A percentile compares a stretch with the other conserved stretches of the same genome.
Conservation (phyloP, 1,140 invertebrate species). For the Harlomillsia oculata region DNA sequence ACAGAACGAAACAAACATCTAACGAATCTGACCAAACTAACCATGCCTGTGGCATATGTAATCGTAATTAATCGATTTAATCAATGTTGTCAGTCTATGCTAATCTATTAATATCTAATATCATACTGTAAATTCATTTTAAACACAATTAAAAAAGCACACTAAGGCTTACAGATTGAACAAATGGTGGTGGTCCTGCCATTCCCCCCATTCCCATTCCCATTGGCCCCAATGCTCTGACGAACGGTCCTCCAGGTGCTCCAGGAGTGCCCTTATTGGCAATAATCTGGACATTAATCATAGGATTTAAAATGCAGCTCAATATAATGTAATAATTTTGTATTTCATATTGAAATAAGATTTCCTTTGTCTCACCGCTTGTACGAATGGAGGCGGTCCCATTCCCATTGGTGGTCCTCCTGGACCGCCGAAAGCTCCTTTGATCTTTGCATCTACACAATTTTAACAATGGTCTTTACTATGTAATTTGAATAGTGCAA, state of each 20-base stretch:
- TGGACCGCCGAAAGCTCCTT: not conserved
- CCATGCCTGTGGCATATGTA: no score
- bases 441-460: not conserved
- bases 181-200: not conserved
- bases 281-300: not conserved
- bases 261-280: not conserved
- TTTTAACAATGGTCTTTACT: not conserved
- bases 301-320: not conserved
- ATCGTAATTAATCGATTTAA: no score
- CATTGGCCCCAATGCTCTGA: no score
- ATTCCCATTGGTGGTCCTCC: not conserved
- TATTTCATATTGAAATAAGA: no score
- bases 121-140: no score
- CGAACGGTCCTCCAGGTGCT: not conserved
- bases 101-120: no score
- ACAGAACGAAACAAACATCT: no score
- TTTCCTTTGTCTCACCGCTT: no score
- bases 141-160: no score
- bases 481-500: not conserved
- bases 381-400: not conserved
- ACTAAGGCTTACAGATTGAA: not conserved
- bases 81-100: no score
- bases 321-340: no score
- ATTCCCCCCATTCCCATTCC: not conserved
- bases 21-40: no score